Base-by-base conservation (phyloP, 2,113 vertebrate genomes). In the Sclerurus mexicanus region DNA sequence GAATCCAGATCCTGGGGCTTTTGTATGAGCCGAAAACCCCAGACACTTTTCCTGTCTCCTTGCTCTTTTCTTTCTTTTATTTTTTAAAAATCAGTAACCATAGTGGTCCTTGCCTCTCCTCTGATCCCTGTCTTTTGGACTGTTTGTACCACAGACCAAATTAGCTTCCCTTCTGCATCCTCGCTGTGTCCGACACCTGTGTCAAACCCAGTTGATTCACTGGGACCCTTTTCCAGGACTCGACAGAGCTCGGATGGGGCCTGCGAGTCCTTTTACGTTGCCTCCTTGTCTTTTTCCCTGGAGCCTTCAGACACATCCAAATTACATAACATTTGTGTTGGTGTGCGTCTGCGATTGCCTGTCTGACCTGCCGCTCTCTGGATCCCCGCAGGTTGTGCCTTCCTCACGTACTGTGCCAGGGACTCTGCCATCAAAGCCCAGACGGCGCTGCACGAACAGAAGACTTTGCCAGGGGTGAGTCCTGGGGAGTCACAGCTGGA, bases 341-440 rank as follows among this genome's bases (percentile, higher is more conserved):
- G 59, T 58, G 72, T 13, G 62, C 30, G 2, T 55, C 81, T 55
- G 50, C 78, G 53, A 6, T 21, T 39, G 28, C 58, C 9, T 16
- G 40, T 49, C 72, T 93, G 59, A 96, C 64, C 22, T 19, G 31
- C 30, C 12, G 0, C 56, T 85, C 84, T 30, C 71, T 97, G 76
- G 98, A 50, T 98, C 66, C 33, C 87, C 95, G 27, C 98, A 99
- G 99, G 99, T 96, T 99, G 99, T 93, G 99, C 99, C 5, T 99
- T 99, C 97, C 99, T 99, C 96, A 99, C 99, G 12, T 99, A 99
- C 98, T 99, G 99, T 83, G 99, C 99, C 98, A 97, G 99, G 86
- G 99, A 99, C 95, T 99, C 99, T 17, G 99, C 99, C 97, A 99
- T 99, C 98, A 99, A 99, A 98, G 99, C 99, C 95, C 99, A 99